A percentile compares a stretch with the other conserved stretches of the same genome.
phyloP scores from a whole-genome alignment of 2,888 invertebrate genomes.

The Drosophila parthenogenetica region DNA sequence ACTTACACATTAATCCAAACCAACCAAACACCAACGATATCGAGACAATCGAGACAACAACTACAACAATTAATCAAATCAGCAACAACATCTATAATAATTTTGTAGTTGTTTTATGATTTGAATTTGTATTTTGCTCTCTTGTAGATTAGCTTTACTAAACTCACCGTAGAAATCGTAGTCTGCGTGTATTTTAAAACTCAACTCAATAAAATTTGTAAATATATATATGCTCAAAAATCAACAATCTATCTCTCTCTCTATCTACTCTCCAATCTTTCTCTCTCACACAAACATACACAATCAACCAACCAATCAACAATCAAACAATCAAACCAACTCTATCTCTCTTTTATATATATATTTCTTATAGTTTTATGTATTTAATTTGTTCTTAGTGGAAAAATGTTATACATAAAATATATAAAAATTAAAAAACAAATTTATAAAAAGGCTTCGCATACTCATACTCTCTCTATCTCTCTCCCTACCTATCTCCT shows the following conservation, averaged over 20 bases:
- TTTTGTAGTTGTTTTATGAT: constrained; percentile 34
- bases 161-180: constrained; percentile 76
- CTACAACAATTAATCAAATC: constrained; percentile 33
- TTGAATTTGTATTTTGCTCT: constrained; percentile 35
- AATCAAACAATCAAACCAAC: constrained; percentile 12
- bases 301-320: constrained; percentile 7
- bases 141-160: constrained; percentile 80
- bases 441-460: constrained; percentile 70
- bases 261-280: constrained; percentile 30
- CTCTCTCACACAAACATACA: constrained; percentile 31
- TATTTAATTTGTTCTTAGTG: constrained; percentile 68
- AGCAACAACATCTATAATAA: constrained; percentile 19
- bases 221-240: constrained; percentile 39
- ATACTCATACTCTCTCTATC: constrained; percentile 74
- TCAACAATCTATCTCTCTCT: constrained; percentile 35
- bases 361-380: constrained; percentile 63
- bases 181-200: constrained; percentile 64
- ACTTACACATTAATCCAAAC: constrained; percentile 64
- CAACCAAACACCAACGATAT: constrained; percentile 26
- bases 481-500: constrained; percentile 30
- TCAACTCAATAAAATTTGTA: constrained; percentile 34
- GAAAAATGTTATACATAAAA: constrained; percentile 76
- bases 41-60: constrained; percentile 49
- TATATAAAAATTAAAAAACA: constrained; percentile 17
- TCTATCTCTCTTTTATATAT: constrained; percentile 49